Conservation (phyloP, 2,888 invertebrate species). For the Sarcophaga rosellei region DNA sequence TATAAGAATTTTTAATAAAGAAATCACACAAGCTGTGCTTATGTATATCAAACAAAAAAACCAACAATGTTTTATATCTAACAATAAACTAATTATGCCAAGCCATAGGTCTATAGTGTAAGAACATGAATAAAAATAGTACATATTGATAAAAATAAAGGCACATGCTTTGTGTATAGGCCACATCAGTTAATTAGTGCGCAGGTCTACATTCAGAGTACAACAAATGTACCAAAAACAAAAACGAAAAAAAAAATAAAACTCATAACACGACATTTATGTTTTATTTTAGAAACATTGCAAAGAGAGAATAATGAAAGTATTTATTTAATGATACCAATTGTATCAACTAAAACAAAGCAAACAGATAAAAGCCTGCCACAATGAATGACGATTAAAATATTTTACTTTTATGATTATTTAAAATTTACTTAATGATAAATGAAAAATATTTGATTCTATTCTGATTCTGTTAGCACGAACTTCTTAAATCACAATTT, state of each 20-base stretch:
- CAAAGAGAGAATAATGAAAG: constrained; percentile 3
- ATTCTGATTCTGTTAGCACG: too few species aligned
- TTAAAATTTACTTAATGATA: too few species aligned
- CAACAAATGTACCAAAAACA: not conserved
- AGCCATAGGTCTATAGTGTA: not conserved
- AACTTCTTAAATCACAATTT: too few species aligned
- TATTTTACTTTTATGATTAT: too few species aligned
- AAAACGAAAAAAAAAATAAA: not conserved
- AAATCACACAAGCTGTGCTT: constrained; percentile 11
- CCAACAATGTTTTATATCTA: too few species aligned
- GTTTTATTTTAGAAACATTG: constrained; percentile 5
- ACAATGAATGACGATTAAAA: not conserved
- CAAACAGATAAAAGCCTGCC: not conserved
- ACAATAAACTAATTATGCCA: too few species aligned
- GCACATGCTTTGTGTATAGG: constrained; percentile 8
- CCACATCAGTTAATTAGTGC: constrained; percentile 23
- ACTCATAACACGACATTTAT: not conserved
- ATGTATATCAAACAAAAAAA: not conserved
- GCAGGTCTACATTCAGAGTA: constrained; percentile 52
- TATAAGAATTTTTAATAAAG: too few species aligned
- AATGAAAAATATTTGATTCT: too few species aligned
- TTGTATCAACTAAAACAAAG: not conserved
- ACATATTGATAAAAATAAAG: constrained; percentile 49
- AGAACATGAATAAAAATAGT: constrained; percentile 1
- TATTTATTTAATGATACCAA: constrained; percentile 16